phyloP scores from a whole-genome alignment of 2,113 vertebrate genomes.

The Ivindomyrus marchei region DNA sequence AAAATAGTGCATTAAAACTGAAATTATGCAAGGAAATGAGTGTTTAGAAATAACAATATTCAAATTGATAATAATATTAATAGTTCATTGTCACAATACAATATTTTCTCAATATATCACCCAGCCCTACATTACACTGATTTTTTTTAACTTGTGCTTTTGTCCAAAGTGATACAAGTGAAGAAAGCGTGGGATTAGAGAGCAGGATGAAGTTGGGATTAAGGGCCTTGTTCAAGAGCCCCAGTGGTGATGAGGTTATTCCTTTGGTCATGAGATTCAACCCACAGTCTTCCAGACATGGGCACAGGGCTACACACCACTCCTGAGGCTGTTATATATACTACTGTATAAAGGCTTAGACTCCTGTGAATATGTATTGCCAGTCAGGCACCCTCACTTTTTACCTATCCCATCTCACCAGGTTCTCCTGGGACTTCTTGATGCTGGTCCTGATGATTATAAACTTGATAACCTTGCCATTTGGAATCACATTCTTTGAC shows the following conservation, averaged over 20 bases:
- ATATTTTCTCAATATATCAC: not conserved
- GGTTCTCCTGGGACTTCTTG: slow-evolving; percentile 69
- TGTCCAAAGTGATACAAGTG: not conserved
- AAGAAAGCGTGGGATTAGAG: not conserved
- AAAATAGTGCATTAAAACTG: not conserved
- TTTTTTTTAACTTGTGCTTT: not conserved
- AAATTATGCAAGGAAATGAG: not conserved
- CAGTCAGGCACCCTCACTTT: not conserved
- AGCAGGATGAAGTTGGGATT: not conserved
- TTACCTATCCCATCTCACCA: slow-evolving; percentile 24
- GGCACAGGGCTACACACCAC: not conserved
- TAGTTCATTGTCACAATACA: not conserved
- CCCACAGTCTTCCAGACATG: not conserved
- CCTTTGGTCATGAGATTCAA: not conserved
- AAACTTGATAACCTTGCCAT: slow-evolving; percentile 64
- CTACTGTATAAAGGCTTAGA: not conserved
- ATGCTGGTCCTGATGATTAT: slow-evolving; percentile 70
- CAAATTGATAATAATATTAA: not conserved
- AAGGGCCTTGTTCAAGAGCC: not conserved
- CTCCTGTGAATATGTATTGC: not conserved
- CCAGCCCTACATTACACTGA: not conserved
- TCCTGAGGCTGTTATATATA: not conserved
- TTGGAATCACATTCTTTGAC: slow-evolving; percentile 70
- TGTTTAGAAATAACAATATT: not conserved
- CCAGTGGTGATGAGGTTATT: not conserved